Base-by-base conservation (phyloP, 2,797 vertebrate genomes). In the Chloroceryle amazona region DNA sequence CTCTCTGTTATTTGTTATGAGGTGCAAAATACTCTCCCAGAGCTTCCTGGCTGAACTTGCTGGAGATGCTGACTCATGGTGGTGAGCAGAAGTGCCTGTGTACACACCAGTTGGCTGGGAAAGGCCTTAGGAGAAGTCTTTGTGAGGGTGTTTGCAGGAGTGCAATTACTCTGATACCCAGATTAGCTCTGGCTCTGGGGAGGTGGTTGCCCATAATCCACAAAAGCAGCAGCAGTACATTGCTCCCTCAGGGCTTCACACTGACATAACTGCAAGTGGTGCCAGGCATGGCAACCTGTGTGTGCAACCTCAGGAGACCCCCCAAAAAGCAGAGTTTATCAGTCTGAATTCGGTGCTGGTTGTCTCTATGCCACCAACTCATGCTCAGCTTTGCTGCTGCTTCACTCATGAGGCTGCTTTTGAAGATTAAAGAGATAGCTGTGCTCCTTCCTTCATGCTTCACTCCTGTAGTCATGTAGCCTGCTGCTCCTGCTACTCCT, bases 141-240 rank as follows among this genome's bases (percentile, higher is more conserved):
- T 3, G 7, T 39, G 47, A 88, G 47, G 49, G 22, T 23, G 35
- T 78, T 81, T 66, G 79, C 62, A 74, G 5, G 41, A 33, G 13
- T 84, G 49, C 67, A 90, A 91, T 93, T 89, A 86, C 31, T 62
- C 70, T 70, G 74, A 75, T 29, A 47, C 44, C 33, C 51, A 86
- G 74, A 60, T 81, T 68, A 81, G 62, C 54, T 73, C 67, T 78
- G 76, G 25, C 49, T 61, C 63, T 83, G 61, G 37, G n/a, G 37
- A 92, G 22, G 47, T 80, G 60, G 18, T 49, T 82, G 31, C 78
- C 81, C 83, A 39, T 72, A 79, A 88, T 20, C 54, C 6, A 2
- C 42, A 58, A 68, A 85, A n/a, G 46, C 39, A 87, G 67, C 51
- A 87, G 67, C 51, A 89, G 46, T 25, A 33, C 0, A 0, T 60